Conservation (phyloP, 2,888 invertebrate genomes). For the Cantharis rustica region DNA sequence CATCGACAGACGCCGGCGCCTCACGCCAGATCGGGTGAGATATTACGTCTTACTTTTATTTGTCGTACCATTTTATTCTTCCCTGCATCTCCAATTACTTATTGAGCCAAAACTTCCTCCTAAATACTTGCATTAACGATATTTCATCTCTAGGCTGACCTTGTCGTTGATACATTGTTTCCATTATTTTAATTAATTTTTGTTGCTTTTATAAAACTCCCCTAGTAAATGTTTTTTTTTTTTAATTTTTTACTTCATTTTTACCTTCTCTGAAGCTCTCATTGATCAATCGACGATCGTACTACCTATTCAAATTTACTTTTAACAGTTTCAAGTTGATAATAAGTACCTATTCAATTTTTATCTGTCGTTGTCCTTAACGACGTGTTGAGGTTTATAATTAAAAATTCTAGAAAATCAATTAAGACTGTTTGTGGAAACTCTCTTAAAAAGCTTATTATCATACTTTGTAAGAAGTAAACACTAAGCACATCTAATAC, state of each 20-base stretch:
- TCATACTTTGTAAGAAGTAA: background rate
- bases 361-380: background rate
- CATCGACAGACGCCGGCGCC: conserved; percentile 53
- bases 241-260: background rate
- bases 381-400: background rate
- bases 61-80: background rate
- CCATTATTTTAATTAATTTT: background rate
- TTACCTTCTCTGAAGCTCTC: background rate
- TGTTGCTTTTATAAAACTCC: background rate
- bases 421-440: background rate
- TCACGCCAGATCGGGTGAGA: conserved; percentile 52
- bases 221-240: background rate
- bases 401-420: background rate
- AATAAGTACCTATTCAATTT: background rate
- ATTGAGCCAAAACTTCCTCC: background rate
- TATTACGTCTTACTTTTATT: background rate
- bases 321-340: background rate
- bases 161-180: background rate
- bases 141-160: background rate
- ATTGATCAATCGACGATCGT: background rate
- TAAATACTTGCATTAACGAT: background rate
- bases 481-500: background rate
- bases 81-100: background rate
- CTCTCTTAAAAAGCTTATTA: background rate
- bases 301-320: background rate